Evolutionary conservation across 1,140 invertebrate species (phyloP).

Genomic region (Camponotus floridanus): DNA sequence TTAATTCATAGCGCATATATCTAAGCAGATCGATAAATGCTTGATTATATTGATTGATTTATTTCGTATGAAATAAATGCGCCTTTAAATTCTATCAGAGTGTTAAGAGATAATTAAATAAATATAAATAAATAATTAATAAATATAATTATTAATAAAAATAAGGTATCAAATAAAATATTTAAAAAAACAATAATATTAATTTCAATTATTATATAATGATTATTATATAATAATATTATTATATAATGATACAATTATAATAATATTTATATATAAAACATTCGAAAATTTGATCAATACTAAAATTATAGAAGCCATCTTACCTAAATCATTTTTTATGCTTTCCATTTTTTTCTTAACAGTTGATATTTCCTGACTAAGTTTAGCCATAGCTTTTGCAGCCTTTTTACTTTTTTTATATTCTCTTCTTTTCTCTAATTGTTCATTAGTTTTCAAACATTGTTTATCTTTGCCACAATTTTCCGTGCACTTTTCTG

Average conservation of each 20-base stretch:
- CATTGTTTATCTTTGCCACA: background rate
- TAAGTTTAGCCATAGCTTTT: slow-evolving; percentile 35
- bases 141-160: too few species aligned
- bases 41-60: background rate
- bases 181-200: too few species aligned
- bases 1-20: background rate
- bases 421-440: background rate
- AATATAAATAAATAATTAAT: too few species aligned
- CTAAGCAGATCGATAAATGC: background rate
- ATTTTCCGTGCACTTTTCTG: background rate
- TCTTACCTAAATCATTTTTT: slow-evolving; percentile 8
- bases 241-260: too few species aligned
- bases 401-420: background rate
- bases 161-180: too few species aligned
- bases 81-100: too few species aligned
- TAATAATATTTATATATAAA: too few species aligned
- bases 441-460: background rate
- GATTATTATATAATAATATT: too few species aligned
- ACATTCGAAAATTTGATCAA: background rate
- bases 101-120: too few species aligned
- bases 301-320: background rate
- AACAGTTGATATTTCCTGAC: background rate
- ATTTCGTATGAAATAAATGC: background rate
- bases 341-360: slow-evolving; percentile 21
- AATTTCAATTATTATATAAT: too few species aligned